Percentiles rank a stretch among this genome's conserved stretches.
Conservation (phyloP, 2,888 invertebrate genomes). For the Scelioninae gen. 2 region DNA sequence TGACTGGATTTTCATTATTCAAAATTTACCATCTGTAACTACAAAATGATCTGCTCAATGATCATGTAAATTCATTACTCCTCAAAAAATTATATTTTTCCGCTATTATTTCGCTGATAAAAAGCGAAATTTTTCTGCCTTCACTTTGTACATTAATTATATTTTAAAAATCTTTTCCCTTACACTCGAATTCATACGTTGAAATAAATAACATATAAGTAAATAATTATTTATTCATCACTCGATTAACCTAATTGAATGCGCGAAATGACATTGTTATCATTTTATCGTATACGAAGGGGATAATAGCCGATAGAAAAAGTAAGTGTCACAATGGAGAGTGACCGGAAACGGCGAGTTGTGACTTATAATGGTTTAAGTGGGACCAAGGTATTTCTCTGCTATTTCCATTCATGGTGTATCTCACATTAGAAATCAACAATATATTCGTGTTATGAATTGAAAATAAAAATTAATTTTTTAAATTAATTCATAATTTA, state of each 20-base stretch:
- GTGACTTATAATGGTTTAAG: constrained; percentile 73
- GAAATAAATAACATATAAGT: not conserved
- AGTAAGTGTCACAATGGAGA: constrained; percentile 59
- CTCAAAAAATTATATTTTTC: too few relatives aligned
- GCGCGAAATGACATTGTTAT: constrained; percentile 35
- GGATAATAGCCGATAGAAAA: constrained; percentile 49
- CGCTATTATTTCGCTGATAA: too few relatives aligned
- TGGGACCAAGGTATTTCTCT: constrained; percentile 65
- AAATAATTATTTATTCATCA: constrained; percentile 9
- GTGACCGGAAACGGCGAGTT: constrained; percentile 73
- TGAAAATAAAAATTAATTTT: too few relatives aligned
- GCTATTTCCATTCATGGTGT: constrained; percentile 45
- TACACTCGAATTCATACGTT: not conserved
- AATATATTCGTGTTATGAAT: not conserved
- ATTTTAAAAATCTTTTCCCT: too few relatives aligned
- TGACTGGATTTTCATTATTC: too few relatives aligned
- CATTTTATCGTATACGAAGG: constrained; percentile 37
- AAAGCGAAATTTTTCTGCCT: too few relatives aligned
- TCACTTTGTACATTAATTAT: too few relatives aligned
- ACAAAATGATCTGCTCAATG: too few relatives aligned
- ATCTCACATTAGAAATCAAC: not conserved
- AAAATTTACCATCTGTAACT: too few relatives aligned
- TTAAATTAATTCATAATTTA: too few relatives aligned
- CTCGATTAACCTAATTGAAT: constrained; percentile 32
- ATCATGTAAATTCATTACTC: too few relatives aligned